Base-by-base conservation (phyloP, 1,140 invertebrate species). In the Lordiphosa mommai region DNA sequence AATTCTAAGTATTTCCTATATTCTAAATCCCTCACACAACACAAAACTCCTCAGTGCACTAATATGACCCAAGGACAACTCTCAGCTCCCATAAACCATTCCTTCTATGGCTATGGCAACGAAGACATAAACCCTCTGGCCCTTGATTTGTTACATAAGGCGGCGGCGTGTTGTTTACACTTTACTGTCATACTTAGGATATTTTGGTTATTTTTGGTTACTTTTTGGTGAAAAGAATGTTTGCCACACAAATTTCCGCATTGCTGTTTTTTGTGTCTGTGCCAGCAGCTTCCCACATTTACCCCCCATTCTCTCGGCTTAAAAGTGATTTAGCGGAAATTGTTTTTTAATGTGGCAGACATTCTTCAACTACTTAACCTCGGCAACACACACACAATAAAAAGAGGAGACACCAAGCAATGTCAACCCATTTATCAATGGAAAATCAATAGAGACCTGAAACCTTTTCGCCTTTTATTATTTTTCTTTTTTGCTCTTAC, bases 301-400 rank as follows among this genome's bases (percentile, higher is more conserved):
- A n/a, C 33, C 41, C 23, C 36, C 36, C 51, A 30, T 9, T 27
- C 40, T 7, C 48, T 17, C 7, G 12, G 47, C 52, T 38, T 36
- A 47, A 73, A 72, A 84, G 63, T 76, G 77, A 64, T 77, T 82
- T 76, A 32, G 51, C 77, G 77, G 77, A 82, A 82, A 82, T 82
- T 82, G 77, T 77, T 82, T 82, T 84, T 84, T 82, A 82, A 82
- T 77, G 77, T 64, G 72, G 29, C 67, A 55, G 76, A 76, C 77
- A 76, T 82, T 68, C 61, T 82, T 71, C 63, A 82, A 82, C 77
- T 84, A 82, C 76, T 82, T 82, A 82, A 72, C 71, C 71, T 67
- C 41, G 44, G 37, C 46, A n/a, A n/a, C n/a, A 47, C 41, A 43
- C 44, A 33, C 41, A 30, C n/a, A 30, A 20, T n/a, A n/a, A n/a